Evolutionary conservation across 1,140 invertebrate genomes (phyloP), one percentile per base, ranked within the genome.

Genomic region (Heliconius eleuchia): DNA sequence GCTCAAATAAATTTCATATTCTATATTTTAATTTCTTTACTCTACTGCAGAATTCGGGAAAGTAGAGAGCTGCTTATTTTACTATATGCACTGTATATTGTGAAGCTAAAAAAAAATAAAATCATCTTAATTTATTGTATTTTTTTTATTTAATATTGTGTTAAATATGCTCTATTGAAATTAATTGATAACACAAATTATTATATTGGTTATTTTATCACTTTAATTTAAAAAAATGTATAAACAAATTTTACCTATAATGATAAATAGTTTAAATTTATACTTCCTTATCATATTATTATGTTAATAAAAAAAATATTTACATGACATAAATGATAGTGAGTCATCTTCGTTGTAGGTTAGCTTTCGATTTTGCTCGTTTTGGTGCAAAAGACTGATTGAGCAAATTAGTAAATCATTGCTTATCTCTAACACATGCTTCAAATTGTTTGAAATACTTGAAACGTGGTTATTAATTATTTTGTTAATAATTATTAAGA

Each of bases 391-490:
- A 39, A 30, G 57, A 71, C 4, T 76, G 74, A 79, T 6, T 76
- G 23, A 30, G 13, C 55, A 11, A 27, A 72, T 72, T 75, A 50
- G 50, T 71, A 72, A 79, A 60, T 46, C 78, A 57, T 72, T 79
- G 73, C 50, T 79, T 72, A 76, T 79, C 66, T 79, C 66, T 79
- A 72, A 76, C 74, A 79, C 70, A 39, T 79, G 52, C 50, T 72
- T 52, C 9, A 66, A 30, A 66, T 66, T 23, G 11, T 16, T 66
- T 13, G 11, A 66, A 66, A 27, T 30, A 11, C n/a, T 60, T 60
- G 1, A 23, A 60, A 60, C 9, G 3, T 60, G 13, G 1, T 46
- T 46, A 16, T 46, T 46, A 46, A 16, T 46, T 46, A 3, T 16
- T 46, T 16, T 46, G 4, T 46, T 46, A 46, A 46, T 46, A 46